Evolutionary conservation across 2,888 invertebrate genomes (phyloP), one percentile per base, ranked within the genome.

Genomic region (Exocentrus adspersus): DNA sequence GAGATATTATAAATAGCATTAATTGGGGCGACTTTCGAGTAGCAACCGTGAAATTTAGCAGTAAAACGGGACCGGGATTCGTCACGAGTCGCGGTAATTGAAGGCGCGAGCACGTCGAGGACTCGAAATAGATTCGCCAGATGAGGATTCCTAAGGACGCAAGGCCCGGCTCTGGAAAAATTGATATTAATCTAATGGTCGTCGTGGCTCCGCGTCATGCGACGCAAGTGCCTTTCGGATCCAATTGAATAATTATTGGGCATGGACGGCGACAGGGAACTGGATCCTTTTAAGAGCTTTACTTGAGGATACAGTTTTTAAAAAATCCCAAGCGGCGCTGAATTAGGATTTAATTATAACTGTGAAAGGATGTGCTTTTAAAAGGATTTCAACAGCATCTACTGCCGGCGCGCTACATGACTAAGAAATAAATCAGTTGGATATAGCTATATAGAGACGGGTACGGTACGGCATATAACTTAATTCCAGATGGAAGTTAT

Each of bases 221-320:
- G 56, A 62, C 62, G 62, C 62, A 56, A 56, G 50, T 54, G 50
- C 56, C 51, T 46, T 60, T 50, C 56, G 56, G 50, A 62, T 62
- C 30, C 53, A 62, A 62, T 51, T 41, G 62, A 62, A 62, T 62
- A 62, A 62, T 62, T 62, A 62, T 62, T 62, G 56, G 62, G 62
- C 45, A 53, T 37, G 24, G 12, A 24, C 24, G 24, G 3, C 24
- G 53, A n/a, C n/a, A n/a, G n/a, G n/a, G n/a, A n/a, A n/a, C n/a
- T n/a, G n/a, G n/a, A n/a, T n/a, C n/a, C n/a, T n/a, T n/a, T n/a
- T n/a, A n/a, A n/a, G n/a, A n/a, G n/a, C n/a, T n/a, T n/a, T n/a
- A n/a, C n/a, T n/a, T n/a, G n/a, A n/a, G n/a, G n/a, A n/a, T n/a
- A n/a, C n/a, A n/a, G 45, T 57, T 57, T 42, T 46, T 32, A 19